Conservation (phyloP, 2,888 invertebrate genomes). For the Ormyrus rosae region DNA sequence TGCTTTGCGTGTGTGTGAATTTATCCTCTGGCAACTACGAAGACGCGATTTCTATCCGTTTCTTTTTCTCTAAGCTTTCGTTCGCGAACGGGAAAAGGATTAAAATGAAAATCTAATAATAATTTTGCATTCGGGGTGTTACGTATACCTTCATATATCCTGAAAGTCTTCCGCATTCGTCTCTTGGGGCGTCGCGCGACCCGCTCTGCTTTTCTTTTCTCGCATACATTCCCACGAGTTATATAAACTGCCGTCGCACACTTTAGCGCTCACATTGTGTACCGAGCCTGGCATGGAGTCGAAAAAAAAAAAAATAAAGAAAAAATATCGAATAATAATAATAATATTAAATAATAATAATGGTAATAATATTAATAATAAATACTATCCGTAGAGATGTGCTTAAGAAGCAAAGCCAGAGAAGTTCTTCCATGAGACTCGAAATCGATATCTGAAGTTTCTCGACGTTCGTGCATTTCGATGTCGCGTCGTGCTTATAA, state of each 20-base stretch:
- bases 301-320: neutral
- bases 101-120: neutral
- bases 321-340: neutral
- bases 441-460: neutral
- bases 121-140: neutral
- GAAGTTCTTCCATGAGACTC: conserved; percentile 14
- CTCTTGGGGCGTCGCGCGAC: conserved; percentile 8
- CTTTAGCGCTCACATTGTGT: conserved; percentile 1
- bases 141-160: neutral
- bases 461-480: conserved; percentile 8
- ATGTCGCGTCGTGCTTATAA: conserved; percentile 26
- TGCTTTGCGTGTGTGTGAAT: too few relatives aligned
- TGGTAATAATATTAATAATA: conserved; percentile 3
- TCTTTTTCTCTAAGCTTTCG: too few relatives aligned
- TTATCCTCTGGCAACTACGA: too few relatives aligned
- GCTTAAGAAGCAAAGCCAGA: neutral
- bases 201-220: neutral
- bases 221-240: conserved; percentile 34
- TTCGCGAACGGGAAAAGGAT: too few relatives aligned
- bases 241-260: conserved; percentile 33
- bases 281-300: neutral
- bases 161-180: conserved; percentile 32
- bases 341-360: conserved; percentile 1
- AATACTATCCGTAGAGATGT: neutral
- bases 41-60: too few relatives aligned